These are phyloP conservation scores for Brotula barbata DNA, from an alignment of 2,797 vertebrate species.

Conservation along the genomic window DNA sequence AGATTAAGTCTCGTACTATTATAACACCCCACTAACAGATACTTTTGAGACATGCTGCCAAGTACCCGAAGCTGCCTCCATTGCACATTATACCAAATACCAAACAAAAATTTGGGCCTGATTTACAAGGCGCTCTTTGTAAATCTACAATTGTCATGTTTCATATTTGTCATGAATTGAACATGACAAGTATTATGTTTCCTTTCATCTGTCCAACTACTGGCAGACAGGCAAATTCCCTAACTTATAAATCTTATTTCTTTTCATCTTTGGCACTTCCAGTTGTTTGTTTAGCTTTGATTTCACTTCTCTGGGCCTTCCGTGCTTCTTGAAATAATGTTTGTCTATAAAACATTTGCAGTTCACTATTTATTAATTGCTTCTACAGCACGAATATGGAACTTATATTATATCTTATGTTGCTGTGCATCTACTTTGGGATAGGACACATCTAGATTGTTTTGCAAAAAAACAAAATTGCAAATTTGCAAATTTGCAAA, in stretches of 20 bases:
- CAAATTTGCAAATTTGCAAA: too few species aligned
- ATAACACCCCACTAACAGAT: constrained; percentile 21
- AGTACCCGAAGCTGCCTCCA: neutral
- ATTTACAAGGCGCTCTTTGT: constrained; percentile 1
- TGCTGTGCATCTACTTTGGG: too few species aligned
- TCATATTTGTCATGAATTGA: too few species aligned
- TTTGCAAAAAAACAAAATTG: too few species aligned
- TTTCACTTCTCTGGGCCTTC: constrained; percentile 12
- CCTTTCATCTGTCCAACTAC: too few species aligned
- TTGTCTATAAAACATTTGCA: constrained; percentile 7
- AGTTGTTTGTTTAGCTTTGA: neutral
- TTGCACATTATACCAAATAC: too few species aligned
- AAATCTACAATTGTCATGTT: too few species aligned
- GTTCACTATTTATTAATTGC: neutral
- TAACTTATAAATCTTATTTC: neutral
- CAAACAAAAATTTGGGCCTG: neutral
- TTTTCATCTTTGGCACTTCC: neutral
- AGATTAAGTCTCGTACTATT: constrained; percentile 11
- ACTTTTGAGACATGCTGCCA: neutral
- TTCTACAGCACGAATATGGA: constrained; percentile 3
- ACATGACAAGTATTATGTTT: too few species aligned
- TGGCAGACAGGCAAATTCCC: neutral
- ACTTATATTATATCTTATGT: too few species aligned
- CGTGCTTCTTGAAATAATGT: constrained; percentile 5
- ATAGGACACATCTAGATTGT: too few species aligned